These are phyloP conservation scores for Desmodus rotundus DNA, from an alignment of 2,113 vertebrate species.

Conservation along the genomic window DNA sequence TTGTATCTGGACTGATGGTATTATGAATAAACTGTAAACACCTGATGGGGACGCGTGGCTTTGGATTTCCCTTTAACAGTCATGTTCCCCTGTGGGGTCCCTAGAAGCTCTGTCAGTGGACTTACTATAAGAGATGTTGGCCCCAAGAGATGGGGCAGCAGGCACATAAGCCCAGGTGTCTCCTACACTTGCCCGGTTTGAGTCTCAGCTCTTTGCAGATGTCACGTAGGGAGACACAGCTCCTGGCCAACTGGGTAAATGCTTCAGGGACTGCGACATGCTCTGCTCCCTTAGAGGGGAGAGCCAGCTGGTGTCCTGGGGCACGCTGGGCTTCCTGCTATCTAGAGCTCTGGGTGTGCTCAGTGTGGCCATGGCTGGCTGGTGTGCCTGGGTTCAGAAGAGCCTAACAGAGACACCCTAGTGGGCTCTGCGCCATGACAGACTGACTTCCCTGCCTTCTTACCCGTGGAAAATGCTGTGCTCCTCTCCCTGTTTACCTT, in stretches of 20 bases:
- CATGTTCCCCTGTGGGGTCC: neutral
- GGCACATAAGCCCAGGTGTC: neutral
- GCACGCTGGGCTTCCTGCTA: neutral
- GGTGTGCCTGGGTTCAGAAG: neutral
- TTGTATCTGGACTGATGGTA: neutral
- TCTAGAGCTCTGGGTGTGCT: neutral
- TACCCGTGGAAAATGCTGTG: neutral
- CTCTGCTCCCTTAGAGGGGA: neutral
- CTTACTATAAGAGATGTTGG: neutral
- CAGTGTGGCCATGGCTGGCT: neutral
- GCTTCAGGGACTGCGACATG: neutral
- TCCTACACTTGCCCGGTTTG: neutral
- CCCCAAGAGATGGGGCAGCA: neutral
- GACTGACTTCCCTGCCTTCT: neutral
- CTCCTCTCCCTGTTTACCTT: neutral
- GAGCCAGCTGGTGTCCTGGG: neutral
- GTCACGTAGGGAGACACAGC: neutral
- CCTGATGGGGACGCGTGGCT: neutral
- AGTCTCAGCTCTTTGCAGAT: neutral
- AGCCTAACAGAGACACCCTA: neutral
- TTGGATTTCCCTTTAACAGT: neutral
- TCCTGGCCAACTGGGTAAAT: neutral
- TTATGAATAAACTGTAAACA: slow-evolving; percentile 6
- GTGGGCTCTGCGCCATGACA: too few relatives aligned
- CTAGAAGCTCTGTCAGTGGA: neutral